A percentile compares a stretch with the other conserved stretches of the same genome.
Conservation (phyloP, 2,113 vertebrate species). For the Recurvirostra avosetta region DNA sequence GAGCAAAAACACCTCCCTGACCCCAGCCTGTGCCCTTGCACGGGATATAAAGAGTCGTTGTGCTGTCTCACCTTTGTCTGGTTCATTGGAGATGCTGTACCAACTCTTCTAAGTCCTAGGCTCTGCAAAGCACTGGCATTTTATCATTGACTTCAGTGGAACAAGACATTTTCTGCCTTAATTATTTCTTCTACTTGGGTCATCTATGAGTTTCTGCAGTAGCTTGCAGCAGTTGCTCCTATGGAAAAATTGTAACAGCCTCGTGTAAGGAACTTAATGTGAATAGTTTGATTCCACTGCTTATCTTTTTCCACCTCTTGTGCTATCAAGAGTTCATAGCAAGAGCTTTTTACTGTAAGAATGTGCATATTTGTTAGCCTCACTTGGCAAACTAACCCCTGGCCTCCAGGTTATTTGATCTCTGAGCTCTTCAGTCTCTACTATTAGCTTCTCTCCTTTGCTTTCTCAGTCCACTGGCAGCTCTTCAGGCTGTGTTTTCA, state of each 20-base stretch:
- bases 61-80: neutral
- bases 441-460: neutral
- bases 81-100: neutral
- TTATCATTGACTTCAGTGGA: neutral
- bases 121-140: neutral
- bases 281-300: neutral
- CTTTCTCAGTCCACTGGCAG: neutral
- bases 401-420: neutral
- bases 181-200: neutral
- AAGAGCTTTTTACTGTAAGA: neutral
- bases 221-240: neutral
- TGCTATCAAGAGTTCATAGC: neutral
- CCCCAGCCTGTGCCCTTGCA: neutral
- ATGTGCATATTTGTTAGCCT: neutral
- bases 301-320: neutral
- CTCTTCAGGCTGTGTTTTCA: neutral
- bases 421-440: neutral
- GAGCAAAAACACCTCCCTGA: neutral
- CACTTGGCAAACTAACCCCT: neutral
- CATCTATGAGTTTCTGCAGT: neutral
- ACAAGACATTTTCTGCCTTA: neutral
- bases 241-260: neutral
- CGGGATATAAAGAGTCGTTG: rapidly evolving
- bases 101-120: neutral
- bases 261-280: neutral